These are phyloP conservation scores for Percina caprodes DNA, from an alignment of 2,113 vertebrate species.

Conservation along the genomic window DNA sequence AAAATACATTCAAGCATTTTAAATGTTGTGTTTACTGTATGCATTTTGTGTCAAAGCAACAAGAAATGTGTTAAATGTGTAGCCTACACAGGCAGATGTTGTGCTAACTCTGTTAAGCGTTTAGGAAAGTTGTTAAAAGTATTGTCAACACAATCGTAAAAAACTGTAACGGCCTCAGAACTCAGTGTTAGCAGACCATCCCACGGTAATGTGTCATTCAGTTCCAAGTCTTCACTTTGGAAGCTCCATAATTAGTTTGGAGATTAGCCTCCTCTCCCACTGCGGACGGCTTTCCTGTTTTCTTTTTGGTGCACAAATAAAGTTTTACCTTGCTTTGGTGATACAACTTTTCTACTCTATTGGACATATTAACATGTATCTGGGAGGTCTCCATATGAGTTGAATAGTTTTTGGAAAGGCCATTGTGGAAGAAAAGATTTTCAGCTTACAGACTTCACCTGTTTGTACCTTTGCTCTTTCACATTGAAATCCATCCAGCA, in stretches of 20 bases:
- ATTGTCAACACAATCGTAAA: not conserved
- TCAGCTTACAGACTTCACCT: not conserved
- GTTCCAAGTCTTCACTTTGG: not conserved
- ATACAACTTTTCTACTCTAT: no score
- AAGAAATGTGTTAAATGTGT: no score
- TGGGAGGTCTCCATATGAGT: no score
- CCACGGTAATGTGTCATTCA: not conserved
- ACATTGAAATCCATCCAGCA: not conserved
- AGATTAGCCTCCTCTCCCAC: not conserved
- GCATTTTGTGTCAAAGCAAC: no score
- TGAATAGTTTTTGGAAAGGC: no score
- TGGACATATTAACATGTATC: no score
- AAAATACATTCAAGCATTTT: no score
- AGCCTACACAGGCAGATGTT: no score
- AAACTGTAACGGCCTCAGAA: not conserved
- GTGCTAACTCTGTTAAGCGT: no score
- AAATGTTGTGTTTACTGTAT: no score
- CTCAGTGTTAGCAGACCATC: slow-evolving; percentile 2
- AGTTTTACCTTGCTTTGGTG: not conserved
- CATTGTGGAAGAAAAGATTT: no score
- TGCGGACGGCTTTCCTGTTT: not conserved
- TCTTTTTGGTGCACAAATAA: slow-evolving; percentile 12
- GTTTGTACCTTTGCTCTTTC: not conserved
- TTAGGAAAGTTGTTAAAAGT: no score
- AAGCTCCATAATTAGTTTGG: slow-evolving; percentile 10